Base-by-base conservation (phyloP, 1,140 invertebrate genomes). In the Pteromalus puparum region DNA sequence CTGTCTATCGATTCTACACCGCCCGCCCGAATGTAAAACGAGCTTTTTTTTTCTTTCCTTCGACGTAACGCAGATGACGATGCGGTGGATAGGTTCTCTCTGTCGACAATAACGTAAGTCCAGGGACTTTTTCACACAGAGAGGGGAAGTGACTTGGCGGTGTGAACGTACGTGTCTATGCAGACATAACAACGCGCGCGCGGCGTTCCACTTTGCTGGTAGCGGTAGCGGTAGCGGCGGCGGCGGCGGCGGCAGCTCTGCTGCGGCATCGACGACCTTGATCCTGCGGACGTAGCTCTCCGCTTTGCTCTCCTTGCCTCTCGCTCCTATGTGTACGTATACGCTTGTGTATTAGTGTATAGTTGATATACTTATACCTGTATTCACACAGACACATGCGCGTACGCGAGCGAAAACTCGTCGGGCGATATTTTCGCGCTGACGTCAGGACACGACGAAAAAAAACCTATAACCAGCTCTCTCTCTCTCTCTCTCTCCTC, bases 161-260 rank as follows among this genome's bases (percentile, higher is more conserved):
- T 21, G 21, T 61, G 53, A 21, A 61, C 53, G 53, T 61, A 61
- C 53, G 53, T 61, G 53, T 61, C 18, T 21, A n/a, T n/a, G 53
- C 53, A 61, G 53, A 61, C 53, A 61, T 61, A 61, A 61, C 6
- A 70, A 70, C 87, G 87, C 87, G 85, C 81, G 84, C 88, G 87
- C 84, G 68, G 30, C 38, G 65, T 38, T 15, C 48, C n/a, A 76
- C 18, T 30, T 12, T 18, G 42, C 12, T 9, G 7, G 10, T n/a
- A 4, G 18, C 21, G n/a, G 7, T 61, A 61, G 48, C 34, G 38
- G 78, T 24, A 67, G 48, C 53, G 28, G 30, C 15, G 15, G 76
- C 3, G 12, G 34, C 26, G 46, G 21, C 28, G 65, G 38, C 65
- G 24, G 13, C 24, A 70, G 24, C 53, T 48, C 75, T 26, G 67